phyloP scores from a whole-genome alignment of 2,113 vertebrate genomes.

The Platichthys flesus region DNA sequence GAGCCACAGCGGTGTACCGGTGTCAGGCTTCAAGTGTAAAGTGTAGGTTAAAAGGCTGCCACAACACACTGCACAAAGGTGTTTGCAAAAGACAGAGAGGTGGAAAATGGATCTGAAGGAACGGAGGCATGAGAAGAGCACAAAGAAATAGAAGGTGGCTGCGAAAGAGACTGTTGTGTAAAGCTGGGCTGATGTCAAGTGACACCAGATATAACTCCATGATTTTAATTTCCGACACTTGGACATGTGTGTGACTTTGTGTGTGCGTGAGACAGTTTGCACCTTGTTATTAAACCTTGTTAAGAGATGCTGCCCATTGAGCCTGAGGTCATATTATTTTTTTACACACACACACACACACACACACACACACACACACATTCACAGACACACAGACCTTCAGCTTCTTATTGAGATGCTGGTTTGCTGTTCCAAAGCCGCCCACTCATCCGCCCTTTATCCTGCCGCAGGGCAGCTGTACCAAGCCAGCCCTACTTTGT shows the following conservation, averaged over 20 bases:
- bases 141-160: slow-evolving; percentile 8
- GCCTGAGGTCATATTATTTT: slow-evolving; percentile 34
- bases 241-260: not conserved
- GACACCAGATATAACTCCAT: not conserved
- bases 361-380: slow-evolving; percentile 2
- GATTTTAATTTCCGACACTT: not conserved
- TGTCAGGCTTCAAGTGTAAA: too few relatives aligned
- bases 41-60: slow-evolving; percentile 1
- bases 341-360: slow-evolving; percentile 9
- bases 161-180: not conserved
- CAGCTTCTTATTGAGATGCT: slow-evolving; percentile 55
- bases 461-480: slow-evolving; percentile 61
- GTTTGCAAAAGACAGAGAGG: not conserved
- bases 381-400: slow-evolving; percentile 12
- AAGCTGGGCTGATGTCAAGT: slow-evolving; percentile 9
- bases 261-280: not conserved
- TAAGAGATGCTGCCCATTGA: slow-evolving; percentile 36
- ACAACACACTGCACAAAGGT: not conserved
- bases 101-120: slow-evolving; percentile 10
- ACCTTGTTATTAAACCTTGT: slow-evolving; percentile 45
- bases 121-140: not conserved
- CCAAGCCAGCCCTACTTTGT: slow-evolving; percentile 54
- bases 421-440: slow-evolving; percentile 63
- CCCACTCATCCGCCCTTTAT: slow-evolving; percentile 69
- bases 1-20: too few relatives aligned